Conservation (phyloP, 2,888 invertebrate species). For the Macropis europaea region DNA sequence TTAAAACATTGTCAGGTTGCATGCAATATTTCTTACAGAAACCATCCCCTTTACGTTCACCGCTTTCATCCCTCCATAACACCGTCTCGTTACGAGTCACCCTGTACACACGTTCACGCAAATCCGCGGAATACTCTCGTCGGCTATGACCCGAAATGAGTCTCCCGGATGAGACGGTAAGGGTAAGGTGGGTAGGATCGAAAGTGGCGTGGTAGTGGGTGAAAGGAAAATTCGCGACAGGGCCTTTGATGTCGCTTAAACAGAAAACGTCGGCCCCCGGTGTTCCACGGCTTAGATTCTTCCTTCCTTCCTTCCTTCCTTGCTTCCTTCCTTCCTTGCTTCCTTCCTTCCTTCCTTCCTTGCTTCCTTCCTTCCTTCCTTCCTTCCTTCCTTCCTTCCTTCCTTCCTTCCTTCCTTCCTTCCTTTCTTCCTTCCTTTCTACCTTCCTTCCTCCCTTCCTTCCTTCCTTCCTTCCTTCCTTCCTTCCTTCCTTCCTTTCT, state of each 20-base stretch:
- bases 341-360: slow-evolving; percentile 5
- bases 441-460: slow-evolving; percentile 35
- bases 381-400: slow-evolving; percentile 27
- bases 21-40: too few species aligned
- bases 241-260: slow-evolving; percentile 72
- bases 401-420: slow-evolving; percentile 3
- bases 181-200: neutral
- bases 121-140: slow-evolving; percentile 34
- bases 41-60: too few species aligned
- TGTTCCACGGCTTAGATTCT: slow-evolving; percentile 49
- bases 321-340: slow-evolving; percentile 27
- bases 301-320: slow-evolving; percentile 46
- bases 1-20: too few species aligned
- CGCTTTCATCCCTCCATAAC: neutral
- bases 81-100: neutral
- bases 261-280: slow-evolving; percentile 64
- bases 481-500: slow-evolving; percentile 5
- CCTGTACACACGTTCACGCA: slow-evolving; percentile 21
- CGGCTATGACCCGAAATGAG: slow-evolving; percentile 37
- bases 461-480: slow-evolving; percentile 13
- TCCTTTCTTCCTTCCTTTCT: slow-evolving; percentile 29
- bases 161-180: neutral
- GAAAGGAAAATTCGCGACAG: slow-evolving; percentile 69
- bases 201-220: slow-evolving; percentile 33
- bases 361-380: slow-evolving; percentile 6